Evolutionary conservation across 2,113 vertebrate genomes (phyloP), one percentile per base, ranked within the genome.

Genomic region (Lampris megalopsis): DNA sequence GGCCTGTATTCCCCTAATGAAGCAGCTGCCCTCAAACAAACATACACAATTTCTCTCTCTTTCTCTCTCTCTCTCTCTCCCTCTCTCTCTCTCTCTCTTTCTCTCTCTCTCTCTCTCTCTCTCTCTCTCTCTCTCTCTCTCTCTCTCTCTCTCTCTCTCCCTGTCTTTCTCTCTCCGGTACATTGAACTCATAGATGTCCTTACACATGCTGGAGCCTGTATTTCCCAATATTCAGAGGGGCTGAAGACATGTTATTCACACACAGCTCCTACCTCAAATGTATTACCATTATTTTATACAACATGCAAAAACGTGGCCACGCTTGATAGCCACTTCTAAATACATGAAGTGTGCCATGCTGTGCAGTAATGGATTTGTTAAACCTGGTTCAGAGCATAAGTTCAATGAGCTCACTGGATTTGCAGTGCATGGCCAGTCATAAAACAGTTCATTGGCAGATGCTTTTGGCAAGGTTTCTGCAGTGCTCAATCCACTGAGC

Each of bases 291-390:
- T 53, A 50, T 36, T 59, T 5, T 9, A 42, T 35, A 40, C 40
- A 36, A 5, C 81, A 58, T 77, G 81, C 65, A 63, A 11, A 73
- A 74, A 87, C 79, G 4, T 77, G 81, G 67, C 47, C 65, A 53
- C 6, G 10, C 37, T 24, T 24, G 24, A 24, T 24, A 24, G 24
- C 24, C 24, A 24, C 24, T 24, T 24, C 24, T 24, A 24, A 24
- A 24, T 24, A 24, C 24, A 24, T 24, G 24, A 8, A 24, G 24
- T 53, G n/a, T 9, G 69, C 45, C 45, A 54, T 56, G 13, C 6
- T 42, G 41, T 2, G 5, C 43, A 5, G 36, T 13, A 24, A 5
- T 7, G 1, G 71, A 13, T 38, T 45, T 6, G 7, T 53, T 56
- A 50, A 40, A 56, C 42, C 2, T 36, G 42, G 63, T 48, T 72